Base-by-base conservation (phyloP, 2,113 vertebrate species). In the Macquaria ambigua region DNA sequence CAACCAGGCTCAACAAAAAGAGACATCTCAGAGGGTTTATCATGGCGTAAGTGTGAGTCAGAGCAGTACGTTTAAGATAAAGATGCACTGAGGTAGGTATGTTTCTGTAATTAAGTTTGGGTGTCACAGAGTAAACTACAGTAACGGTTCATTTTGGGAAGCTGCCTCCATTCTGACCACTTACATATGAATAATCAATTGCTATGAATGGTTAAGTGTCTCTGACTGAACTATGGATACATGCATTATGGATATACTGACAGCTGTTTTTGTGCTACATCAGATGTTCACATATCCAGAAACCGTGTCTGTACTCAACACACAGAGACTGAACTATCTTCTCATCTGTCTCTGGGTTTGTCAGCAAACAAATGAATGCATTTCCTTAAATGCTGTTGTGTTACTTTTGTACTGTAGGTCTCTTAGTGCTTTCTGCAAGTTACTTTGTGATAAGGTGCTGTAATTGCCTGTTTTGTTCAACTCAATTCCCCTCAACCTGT, bases 1-100 rank as follows among this genome's bases (percentile, higher is more conserved):
- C 0, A 79, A 28, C 52, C 63, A 62, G 1, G 3, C 64, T 63
- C 12, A 0, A 52, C 46, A 25, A 0, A 73, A 62, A 50, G 23
- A 61, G 66, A 31, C 62, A 52, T 16, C 6, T 16, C 0, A 20
- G 12, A 61, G 3, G 53, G 16, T 12, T 53, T 5, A 34, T 0
- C 3, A 20, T 16, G 21, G 5, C 8, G 12, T 5, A 69, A 8
- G 5, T 25, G 53, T 59, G 18, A 25, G 16, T 52, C 31, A 68
- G 25, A 59, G 46, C 31, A 37, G 25, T 39, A 0, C 14, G 8
- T 67, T 48, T 66, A 25, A 81, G 10, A 0, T 62, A n/a, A 55
- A 72, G 50, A 72, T 55, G 28, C 16, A 10, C 67, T 18, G 20
- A 71, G 34, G 34, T 15, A n/a, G 20, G 15, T 8, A 12, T 34